A percentile compares a stretch with the other conserved stretches of the same genome.
phyloP scores from a whole-genome alignment of 1,140 invertebrate genomes.

The Stegodyphus mimosarum region DNA sequence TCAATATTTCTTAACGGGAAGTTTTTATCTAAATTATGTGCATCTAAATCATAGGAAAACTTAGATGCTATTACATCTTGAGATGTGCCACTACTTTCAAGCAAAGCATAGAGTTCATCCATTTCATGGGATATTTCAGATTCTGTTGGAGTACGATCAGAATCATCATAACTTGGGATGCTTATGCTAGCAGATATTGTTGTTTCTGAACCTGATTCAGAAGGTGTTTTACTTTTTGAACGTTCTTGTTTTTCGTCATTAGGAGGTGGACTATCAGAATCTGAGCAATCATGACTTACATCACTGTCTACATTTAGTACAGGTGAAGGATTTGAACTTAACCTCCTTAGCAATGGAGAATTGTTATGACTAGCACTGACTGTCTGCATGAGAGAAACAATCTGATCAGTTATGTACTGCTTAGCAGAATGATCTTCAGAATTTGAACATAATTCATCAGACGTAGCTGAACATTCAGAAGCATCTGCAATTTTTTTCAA shows the following conservation, averaged over 20 bases:
- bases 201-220: slow-evolving; percentile 61
- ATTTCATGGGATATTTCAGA: slow-evolving; percentile 63
- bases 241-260: slow-evolving; percentile 35
- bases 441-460: slow-evolving; percentile 34
- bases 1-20: slow-evolving; percentile 1
- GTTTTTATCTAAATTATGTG: slow-evolving; percentile 34
- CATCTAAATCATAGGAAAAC: slow-evolving; percentile 21
- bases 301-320: slow-evolving; percentile 22
- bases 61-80: slow-evolving; percentile 37
- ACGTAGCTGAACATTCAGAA: slow-evolving; percentile 9
- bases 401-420: slow-evolving; percentile 89
- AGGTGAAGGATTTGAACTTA: slow-evolving; percentile 18
- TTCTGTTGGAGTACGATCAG: slow-evolving; percentile 61
- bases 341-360: slow-evolving; percentile 51
- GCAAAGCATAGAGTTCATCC: slow-evolving; percentile 61
- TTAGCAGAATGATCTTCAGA: slow-evolving; percentile 77
- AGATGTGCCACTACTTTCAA: slow-evolving; percentile 41
- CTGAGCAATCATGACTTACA: slow-evolving; percentile 46
- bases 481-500: slow-evolving; percentile 71
- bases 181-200: slow-evolving; percentile 62
- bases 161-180: slow-evolving; percentile 63
- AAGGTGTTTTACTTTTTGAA: slow-evolving; percentile 58
- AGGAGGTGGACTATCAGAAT: slow-evolving; percentile 52
- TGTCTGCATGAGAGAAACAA: slow-evolving; percentile 92
- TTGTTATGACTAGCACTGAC: slow-evolving; percentile 74